phyloP scores from a whole-genome alignment of 2,797 vertebrate species.

The Apogon talboti region DNA sequence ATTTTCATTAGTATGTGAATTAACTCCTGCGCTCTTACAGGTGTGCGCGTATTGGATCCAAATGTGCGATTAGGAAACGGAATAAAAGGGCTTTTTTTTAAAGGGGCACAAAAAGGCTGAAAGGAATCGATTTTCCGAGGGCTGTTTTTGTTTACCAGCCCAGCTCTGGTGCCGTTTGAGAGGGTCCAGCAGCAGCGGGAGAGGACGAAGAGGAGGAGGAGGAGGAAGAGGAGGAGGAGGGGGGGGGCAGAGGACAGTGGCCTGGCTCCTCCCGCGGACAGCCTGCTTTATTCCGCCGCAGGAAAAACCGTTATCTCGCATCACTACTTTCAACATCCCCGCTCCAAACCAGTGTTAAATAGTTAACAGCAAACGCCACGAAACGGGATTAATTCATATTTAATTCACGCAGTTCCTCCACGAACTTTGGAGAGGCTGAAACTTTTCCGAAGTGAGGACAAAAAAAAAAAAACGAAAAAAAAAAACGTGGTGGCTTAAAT shows the following conservation, averaged over 20 bases:
- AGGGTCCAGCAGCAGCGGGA: constrained; percentile 15
- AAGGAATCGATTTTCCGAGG: constrained; percentile 29
- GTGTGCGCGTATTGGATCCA: constrained; percentile 24
- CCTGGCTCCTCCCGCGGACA: constrained; percentile 74
- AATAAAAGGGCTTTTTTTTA: not conserved
- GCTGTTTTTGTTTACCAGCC: constrained; percentile 30
- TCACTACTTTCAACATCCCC: constrained; percentile 59
- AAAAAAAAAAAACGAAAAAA: not conserved
- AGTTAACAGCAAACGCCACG: constrained; percentile 33
- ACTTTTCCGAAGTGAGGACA: constrained; percentile 59
- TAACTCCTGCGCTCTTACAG: constrained; percentile 28
- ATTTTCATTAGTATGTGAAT: not conserved
- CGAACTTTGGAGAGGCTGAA: constrained; percentile 41
- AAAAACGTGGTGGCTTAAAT: constrained; percentile 26
- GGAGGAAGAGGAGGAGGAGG: not conserved
- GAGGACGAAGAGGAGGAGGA: constrained; percentile 2
- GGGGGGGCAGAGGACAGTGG: constrained; percentile 19
- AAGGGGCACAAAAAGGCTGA: not conserved
- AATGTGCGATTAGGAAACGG: not conserved
- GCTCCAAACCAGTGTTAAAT: constrained; percentile 36
- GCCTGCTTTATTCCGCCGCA: constrained; percentile 60
- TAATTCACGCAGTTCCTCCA: constrained; percentile 24
- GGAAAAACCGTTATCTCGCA: constrained; percentile 79
- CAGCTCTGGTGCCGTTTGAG: constrained; percentile 21
- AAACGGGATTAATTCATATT: constrained; percentile 20